Evolutionary conservation across 2,797 vertebrate genomes (phyloP).

Genomic region (Borostomias antarcticus): DNA sequence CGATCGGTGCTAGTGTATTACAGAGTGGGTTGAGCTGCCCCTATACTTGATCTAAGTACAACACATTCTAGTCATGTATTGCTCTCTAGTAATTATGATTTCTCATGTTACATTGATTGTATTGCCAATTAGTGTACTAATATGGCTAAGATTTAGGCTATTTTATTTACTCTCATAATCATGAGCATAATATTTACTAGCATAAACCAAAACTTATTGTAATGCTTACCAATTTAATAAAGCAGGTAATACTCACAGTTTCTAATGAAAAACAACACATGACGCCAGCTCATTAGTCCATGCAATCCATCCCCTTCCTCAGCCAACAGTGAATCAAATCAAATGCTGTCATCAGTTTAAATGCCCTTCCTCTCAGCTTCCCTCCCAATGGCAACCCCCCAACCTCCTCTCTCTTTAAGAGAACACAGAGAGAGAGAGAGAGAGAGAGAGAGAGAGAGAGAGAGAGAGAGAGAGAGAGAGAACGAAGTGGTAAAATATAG

Average conservation of each 20-base stretch:
- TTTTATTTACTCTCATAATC: not conserved
- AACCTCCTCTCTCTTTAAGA: not conserved
- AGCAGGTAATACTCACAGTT: conserved; percentile 65
- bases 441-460: conserved; percentile 27
- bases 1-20: no score
- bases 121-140: not conserved
- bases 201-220: not conserved
- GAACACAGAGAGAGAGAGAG: not conserved
- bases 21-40: no score
- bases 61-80: no score
- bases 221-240: not conserved
- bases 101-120: not conserved
- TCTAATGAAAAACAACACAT: conserved; percentile 38
- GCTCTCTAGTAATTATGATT: not conserved
- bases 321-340: conserved; percentile 63
- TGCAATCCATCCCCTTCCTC: conserved; percentile 52
- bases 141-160: not conserved
- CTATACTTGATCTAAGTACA: no score
- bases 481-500: conserved; percentile 54
- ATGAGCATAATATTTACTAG: not conserved
- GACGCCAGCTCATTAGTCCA: conserved; percentile 37
- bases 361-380: conserved; percentile 60
- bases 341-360: conserved; percentile 71
- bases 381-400: conserved; percentile 67
- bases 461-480: conserved; percentile 50